Evolutionary conservation across 2,797 vertebrate species (phyloP), one percentile per base, ranked within the genome.

Genomic region (Sebastes elongatus): DNA sequence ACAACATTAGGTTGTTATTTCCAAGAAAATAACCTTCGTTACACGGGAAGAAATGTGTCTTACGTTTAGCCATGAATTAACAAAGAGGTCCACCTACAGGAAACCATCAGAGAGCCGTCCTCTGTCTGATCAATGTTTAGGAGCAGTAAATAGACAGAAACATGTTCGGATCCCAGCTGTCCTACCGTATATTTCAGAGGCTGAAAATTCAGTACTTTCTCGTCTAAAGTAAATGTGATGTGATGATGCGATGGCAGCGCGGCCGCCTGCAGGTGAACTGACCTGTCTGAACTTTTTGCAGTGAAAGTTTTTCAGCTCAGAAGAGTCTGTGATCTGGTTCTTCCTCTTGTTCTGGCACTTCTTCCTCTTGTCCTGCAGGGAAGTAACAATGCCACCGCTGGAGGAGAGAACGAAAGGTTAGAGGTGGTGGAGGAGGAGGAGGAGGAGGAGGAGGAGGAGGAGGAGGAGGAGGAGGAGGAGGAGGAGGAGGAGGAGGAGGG

Each of bases 251-350:
- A 49, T 7, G 46, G 46, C 16, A 49, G 18, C 46, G 18, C 18
- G 18, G 46, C 46, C 18, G 46, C 7, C 46, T 20, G 46, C 46
- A 20, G 28, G 5, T 53, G 61, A 68, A 80, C 83, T 57, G 4
- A 97, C 97, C 96, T 97, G 92, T 83, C 84, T 96, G 92, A 97
- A 97, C 77, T 79, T 96, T 87, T 98, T 98, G 93, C 97, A 98
- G 72, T 96, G 95, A 64, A 96, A 94, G 4, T 77, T 86, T 78
- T 97, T 97, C 0, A 97, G 90, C 69, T 93, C 89, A 0, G 93
- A 80, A 0, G 93, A 87, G 27, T 96, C 94, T 1, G 93, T 94
- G 1, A 75, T 75, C 0, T 76, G 92, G 76, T 88, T 93, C 85
- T 96, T 97, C 64, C 97, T 94, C 91, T 99, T 98, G 84, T 96